These are phyloP conservation scores for Choloepus hoffmanni DNA, from an alignment of 2,113 vertebrate species.

Conservation along the genomic window DNA sequence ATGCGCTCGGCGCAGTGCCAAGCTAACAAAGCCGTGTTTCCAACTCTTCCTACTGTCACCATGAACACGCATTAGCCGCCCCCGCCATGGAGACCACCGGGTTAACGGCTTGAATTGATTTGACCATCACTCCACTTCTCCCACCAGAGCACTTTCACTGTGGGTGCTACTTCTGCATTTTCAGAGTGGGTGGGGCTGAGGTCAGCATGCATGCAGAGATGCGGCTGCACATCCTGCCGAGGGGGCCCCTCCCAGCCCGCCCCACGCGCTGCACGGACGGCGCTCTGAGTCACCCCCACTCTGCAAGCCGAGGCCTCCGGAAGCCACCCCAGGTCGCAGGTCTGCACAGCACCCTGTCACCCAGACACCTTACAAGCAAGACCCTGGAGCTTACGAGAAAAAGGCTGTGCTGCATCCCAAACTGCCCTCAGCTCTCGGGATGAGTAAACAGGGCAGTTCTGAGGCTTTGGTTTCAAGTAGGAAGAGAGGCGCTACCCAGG, in stretches of 20 bases:
- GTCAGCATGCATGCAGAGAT: not conserved
- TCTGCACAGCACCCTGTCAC: constrained; percentile 44
- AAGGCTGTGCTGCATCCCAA: constrained; percentile 55
- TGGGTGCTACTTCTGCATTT: not conserved
- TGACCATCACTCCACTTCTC: not conserved
- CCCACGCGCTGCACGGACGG: not conserved
- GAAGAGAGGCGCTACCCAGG: constrained; percentile 7
- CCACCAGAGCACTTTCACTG: constrained; percentile 49
- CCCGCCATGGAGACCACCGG: not conserved
- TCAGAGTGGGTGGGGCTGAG: constrained; percentile 38
- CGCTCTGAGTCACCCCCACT: constrained; percentile 39
- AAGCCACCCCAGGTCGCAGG: constrained; percentile 37
- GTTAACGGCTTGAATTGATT: accelerated
- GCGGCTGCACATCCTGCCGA: constrained; percentile 44
- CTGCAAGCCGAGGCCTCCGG: constrained; percentile 52
- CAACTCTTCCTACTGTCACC: accelerated
- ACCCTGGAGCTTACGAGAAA: constrained; percentile 72
- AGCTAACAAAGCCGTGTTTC: not conserved
- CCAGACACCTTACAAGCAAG: constrained; percentile 71
- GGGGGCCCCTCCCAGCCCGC: not conserved
- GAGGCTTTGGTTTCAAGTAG: constrained; percentile 61
- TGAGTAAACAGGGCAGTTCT: constrained; percentile 75
- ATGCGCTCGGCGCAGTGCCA: accelerated
- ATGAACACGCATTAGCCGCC: accelerated
- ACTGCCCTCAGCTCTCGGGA: constrained; percentile 78